Evolutionary conservation across 30 jellyfish, hydroid and myxozoan species (phyloP).

Genomic region (Hydractinia echinata): DNA sequence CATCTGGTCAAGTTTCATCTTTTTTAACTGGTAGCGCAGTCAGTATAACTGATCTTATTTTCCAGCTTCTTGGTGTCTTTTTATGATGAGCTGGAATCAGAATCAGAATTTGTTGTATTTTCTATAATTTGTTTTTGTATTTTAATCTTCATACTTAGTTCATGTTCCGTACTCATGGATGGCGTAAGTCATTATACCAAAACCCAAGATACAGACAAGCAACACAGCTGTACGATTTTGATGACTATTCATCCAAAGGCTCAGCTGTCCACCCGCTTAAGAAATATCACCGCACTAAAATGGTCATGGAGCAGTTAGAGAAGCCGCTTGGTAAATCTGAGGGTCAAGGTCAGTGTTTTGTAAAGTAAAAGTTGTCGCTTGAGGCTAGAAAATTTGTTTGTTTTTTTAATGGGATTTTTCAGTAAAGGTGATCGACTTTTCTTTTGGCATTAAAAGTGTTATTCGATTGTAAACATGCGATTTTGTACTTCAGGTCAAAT

Average conservation of each 20-base stretch:
- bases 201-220: conserved; percentile 63
- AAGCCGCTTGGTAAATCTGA: neutral
- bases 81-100: neutral
- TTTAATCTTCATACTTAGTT: conserved; percentile 31
- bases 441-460: no score
- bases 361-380: no score
- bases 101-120: neutral
- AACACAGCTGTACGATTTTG: conserved; percentile 58
- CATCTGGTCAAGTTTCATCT: no score
- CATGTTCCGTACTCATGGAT: conserved; percentile 87
- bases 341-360: conserved; percentile 18
- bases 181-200: conserved; percentile 57
- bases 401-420: no score
- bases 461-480: neutral
- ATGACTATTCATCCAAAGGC: conserved; percentile 86
- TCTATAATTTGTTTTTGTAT: neutral
- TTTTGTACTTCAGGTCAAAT: conserved; percentile 15
- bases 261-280: conserved; percentile 82
- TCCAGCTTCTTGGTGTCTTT: neutral
- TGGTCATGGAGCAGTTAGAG: conserved; percentile 18
- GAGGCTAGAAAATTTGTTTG: no score
- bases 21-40: no score
- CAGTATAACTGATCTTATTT: no score
- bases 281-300: conserved; percentile 48
- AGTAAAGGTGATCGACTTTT: no score